phyloP scores from a whole-genome alignment of 35 echinoderm and acorn worm genomes.

The Acanthaster planci region DNA sequence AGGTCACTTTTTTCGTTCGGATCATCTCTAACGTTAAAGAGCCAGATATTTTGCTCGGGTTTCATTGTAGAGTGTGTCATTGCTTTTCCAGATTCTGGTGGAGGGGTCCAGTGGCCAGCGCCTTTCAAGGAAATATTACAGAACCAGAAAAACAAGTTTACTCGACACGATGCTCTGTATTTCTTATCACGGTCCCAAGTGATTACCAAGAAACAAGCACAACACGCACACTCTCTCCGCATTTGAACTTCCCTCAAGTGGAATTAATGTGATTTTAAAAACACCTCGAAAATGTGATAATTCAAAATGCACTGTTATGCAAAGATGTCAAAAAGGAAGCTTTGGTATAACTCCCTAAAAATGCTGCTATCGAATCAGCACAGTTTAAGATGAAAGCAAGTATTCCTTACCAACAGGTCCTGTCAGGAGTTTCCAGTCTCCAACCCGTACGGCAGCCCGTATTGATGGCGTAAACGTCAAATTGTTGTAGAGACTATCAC shows the following conservation, averaged over 20 bases:
- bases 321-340: not conserved
- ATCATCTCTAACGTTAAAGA: conserved; percentile 83
- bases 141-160: not conserved
- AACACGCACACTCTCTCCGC: no score
- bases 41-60: conserved; percentile 47
- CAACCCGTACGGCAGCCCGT: conserved; percentile 56
- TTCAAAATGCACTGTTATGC: not conserved
- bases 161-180: not conserved
- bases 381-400: not conserved
- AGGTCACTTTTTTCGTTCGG: conserved; percentile 68
- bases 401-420: conserved; percentile 39
- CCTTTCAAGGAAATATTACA: conserved; percentile 39
- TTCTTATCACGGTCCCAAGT: not conserved
- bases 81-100: conserved; percentile 63
- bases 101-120: conserved; percentile 67
- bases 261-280: not conserved
- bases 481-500: not conserved
- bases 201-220: not conserved
- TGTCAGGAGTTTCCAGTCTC: conserved; percentile 76
- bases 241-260: no score
- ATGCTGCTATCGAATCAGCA: no score
- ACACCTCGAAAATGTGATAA: not conserved
- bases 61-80: conserved; percentile 32
- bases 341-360: no score
- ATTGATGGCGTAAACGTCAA: conserved; percentile 39